These are phyloP conservation scores for Zaprionus lineosus DNA, from an alignment of 2,888 invertebrate genomes.

Conservation along the genomic window DNA sequence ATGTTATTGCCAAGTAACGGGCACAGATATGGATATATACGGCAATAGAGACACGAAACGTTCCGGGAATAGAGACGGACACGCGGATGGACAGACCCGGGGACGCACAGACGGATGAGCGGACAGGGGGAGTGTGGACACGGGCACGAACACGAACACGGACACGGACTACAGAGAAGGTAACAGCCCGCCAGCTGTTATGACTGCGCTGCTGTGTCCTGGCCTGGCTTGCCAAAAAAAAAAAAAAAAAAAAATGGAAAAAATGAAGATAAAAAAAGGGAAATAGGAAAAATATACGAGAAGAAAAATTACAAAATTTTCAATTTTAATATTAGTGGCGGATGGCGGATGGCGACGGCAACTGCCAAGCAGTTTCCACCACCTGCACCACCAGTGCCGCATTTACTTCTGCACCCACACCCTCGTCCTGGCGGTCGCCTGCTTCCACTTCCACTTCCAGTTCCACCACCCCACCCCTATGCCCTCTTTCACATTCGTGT, in stretches of 20 bases:
- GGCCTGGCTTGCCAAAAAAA: constrained; percentile 64
- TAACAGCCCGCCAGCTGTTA: constrained; percentile 61
- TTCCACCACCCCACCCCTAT: background rate
- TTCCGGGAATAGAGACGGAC: too few species aligned
- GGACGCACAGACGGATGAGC: background rate
- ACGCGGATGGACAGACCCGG: too few species aligned
- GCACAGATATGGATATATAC: constrained; percentile 53
- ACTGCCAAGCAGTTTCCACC: constrained; percentile 50
- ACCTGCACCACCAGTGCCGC: too few species aligned
- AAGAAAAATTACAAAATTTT: constrained; percentile 78
- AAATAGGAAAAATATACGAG: background rate
- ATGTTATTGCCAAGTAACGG: constrained; percentile 76
- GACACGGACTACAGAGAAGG: background rate
- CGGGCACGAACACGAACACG: background rate
- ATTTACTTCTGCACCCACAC: background rate
- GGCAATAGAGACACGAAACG: constrained; percentile 18
- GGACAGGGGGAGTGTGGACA: too few species aligned
- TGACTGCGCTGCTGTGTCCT: constrained; percentile 72
- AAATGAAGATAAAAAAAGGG: background rate
- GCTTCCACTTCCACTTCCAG: too few species aligned
- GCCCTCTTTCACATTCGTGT: background rate
- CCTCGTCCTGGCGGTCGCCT: too few species aligned
- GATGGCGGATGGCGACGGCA: constrained; percentile 71
- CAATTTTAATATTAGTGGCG: constrained; percentile 77
- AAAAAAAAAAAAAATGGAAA: constrained; percentile 47